A percentile compares a stretch with the other conserved stretches of the same genome.
Conservation (phyloP, 2,113 vertebrate genomes). For the Hippoglossus stenolepis region DNA sequence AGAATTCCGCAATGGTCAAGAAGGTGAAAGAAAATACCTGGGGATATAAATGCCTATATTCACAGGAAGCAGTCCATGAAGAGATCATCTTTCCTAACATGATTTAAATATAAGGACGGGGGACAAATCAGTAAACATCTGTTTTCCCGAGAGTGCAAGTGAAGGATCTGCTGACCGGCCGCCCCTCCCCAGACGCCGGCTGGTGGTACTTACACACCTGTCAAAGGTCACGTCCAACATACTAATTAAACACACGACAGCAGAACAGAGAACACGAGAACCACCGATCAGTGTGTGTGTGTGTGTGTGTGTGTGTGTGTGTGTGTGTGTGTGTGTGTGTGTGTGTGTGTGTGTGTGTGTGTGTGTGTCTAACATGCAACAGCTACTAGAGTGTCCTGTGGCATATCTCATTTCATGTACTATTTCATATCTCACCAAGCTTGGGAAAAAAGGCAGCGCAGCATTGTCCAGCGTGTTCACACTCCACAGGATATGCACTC, state of each 20-base stretch:
- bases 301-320: slow-evolving; percentile 14
- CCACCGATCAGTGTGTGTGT: slow-evolving; percentile 10
- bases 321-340: slow-evolving; percentile 23
- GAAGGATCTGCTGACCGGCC: slow-evolving; percentile 36
- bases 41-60: not conserved
- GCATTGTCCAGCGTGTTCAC: slow-evolving; percentile 15
- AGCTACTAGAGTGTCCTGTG: slow-evolving; percentile 27
- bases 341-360: slow-evolving; percentile 24
- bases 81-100: not conserved
- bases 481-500: not conserved
- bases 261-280: slow-evolving; percentile 37
- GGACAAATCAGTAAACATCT: slow-evolving; percentile 12
- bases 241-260: slow-evolving; percentile 54
- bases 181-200: slow-evolving; percentile 2
- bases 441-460: not conserved
- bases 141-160: slow-evolving; percentile 26
- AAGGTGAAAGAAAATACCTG: too few species aligned
- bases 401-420: slow-evolving; percentile 31
- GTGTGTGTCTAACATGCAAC: slow-evolving; percentile 47
- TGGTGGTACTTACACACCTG: slow-evolving; percentile 51
- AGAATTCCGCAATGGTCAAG: too few species aligned
- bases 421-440: slow-evolving; percentile 12
- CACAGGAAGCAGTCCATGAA: not conserved
- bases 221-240: slow-evolving; percentile 54
- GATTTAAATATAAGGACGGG: not conserved